phyloP scores from a whole-genome alignment of 1,140 invertebrate species.

The Papilio machaon region DNA sequence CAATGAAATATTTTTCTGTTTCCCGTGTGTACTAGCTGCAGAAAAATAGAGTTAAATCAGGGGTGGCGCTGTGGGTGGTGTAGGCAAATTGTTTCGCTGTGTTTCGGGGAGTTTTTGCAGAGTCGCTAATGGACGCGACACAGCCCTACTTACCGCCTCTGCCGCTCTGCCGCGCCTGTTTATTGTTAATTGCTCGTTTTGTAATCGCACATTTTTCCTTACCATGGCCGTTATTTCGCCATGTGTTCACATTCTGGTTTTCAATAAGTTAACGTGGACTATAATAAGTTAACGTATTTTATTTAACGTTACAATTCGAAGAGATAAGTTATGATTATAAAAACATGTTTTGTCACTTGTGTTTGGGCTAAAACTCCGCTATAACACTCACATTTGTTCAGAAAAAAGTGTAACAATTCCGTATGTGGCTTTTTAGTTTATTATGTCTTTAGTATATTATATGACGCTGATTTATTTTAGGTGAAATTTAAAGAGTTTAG shows the following conservation, averaged over 20 bases:
- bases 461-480: not conserved
- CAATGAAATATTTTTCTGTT: slow-evolving; percentile 50
- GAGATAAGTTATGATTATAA: not conserved
- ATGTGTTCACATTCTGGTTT: slow-evolving; percentile 38
- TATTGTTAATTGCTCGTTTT: slow-evolving; percentile 79
- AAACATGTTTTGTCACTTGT: too few relatives aligned
- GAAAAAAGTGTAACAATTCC: too few relatives aligned
- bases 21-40: slow-evolving; percentile 48
- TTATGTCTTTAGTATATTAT: not conserved
- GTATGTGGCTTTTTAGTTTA: too few relatives aligned
- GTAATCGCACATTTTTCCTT: slow-evolving; percentile 64
- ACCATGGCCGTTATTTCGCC: slow-evolving; percentile 49
- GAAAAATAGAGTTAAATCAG: slow-evolving; percentile 64
- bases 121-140: slow-evolving; percentile 65
- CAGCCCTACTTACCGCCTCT: slow-evolving; percentile 58
- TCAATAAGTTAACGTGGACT: not conserved
- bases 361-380: too few relatives aligned
- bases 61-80: slow-evolving; percentile 47
- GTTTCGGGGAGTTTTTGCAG: slow-evolving; percentile 65
- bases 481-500: not conserved
- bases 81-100: slow-evolving; percentile 61
- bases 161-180: slow-evolving; percentile 63
- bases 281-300: not conserved
- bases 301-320: not conserved
- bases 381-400: too few relatives aligned